A percentile compares a stretch with the other conserved stretches of the same genome.
Evolutionary conservation across 1,140 invertebrate species (phyloP).

Genomic region (Leptinotarsa texana): DNA sequence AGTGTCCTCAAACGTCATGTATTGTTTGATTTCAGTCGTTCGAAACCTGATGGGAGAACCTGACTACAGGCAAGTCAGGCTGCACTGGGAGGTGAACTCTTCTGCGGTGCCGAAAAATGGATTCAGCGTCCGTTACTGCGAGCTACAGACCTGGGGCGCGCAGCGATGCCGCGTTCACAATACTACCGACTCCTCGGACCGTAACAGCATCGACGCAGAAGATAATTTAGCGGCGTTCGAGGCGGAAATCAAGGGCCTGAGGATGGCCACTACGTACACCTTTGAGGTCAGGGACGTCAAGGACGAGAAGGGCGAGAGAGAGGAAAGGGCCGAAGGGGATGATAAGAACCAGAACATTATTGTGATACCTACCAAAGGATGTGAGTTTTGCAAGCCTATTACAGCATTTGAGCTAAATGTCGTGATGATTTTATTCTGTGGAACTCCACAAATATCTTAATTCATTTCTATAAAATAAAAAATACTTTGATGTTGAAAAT

Average conservation of each 20-base stretch:
- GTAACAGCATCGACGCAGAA: slow-evolving; percentile 44
- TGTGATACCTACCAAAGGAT: slow-evolving; percentile 74
- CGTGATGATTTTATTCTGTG: too few species aligned
- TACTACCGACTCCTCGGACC: slow-evolving; percentile 30
- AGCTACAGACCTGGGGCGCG: slow-evolving; percentile 74
- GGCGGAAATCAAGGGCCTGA: slow-evolving; percentile 64
- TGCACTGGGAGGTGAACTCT: slow-evolving; percentile 64
- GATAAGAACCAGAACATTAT: slow-evolving; percentile 62
- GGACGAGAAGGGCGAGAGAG: slow-evolving; percentile 46
- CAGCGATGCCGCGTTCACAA: slow-evolving; percentile 69
- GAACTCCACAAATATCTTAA: too few species aligned
- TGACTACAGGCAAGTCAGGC: slow-evolving; percentile 70
- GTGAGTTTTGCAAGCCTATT: slow-evolving; percentile 60
- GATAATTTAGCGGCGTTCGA: slow-evolving; percentile 54
- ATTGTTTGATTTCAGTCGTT: slow-evolving; percentile 59
- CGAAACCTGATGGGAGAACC: slow-evolving; percentile 70
- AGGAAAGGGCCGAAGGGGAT: slow-evolving; percentile 49
- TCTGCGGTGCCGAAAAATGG: slow-evolving; percentile 48
- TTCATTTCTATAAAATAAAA: too few species aligned
- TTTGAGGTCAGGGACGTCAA: slow-evolving; percentile 67
- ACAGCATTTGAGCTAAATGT: too few species aligned
- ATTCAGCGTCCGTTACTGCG: slow-evolving; percentile 74
- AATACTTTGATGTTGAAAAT: too few species aligned
- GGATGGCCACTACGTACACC: slow-evolving; percentile 79
- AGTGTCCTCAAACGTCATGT: too few species aligned